Evolutionary conservation across 2,888 invertebrate genomes (phyloP).

Genomic region (Sisyra nigra): DNA sequence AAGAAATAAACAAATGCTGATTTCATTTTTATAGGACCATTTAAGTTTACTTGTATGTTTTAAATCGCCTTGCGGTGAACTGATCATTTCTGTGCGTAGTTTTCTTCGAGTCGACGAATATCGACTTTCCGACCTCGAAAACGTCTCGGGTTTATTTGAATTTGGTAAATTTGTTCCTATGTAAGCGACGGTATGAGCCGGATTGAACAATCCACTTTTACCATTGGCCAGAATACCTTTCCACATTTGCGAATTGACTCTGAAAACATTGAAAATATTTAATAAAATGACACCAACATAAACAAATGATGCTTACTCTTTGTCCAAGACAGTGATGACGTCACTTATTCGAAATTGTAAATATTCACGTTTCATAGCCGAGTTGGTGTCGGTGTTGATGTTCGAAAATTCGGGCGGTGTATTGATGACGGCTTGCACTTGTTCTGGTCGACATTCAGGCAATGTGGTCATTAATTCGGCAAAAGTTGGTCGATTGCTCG

Average conservation of each 20-base stretch:
- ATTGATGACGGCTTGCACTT: slow-evolving; percentile 63
- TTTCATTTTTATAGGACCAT: too few species aligned
- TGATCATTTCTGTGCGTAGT: slow-evolving; percentile 84
- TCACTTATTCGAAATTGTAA: slow-evolving; percentile 77
- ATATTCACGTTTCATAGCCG: slow-evolving; percentile 38
- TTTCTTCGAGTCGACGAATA: slow-evolving; percentile 38
- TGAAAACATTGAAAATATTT: too few species aligned
- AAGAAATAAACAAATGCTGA: too few species aligned
- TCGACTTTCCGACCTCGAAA: slow-evolving; percentile 38
- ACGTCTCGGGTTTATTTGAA: slow-evolving; percentile 32
- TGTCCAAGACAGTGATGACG: slow-evolving; percentile 82
- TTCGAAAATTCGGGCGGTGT: slow-evolving; percentile 3
- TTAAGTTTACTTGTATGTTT: slow-evolving; percentile 60
- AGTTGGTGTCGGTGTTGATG: slow-evolving; percentile 21
- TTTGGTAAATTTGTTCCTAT: slow-evolving; percentile 59
- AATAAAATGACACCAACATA: too few species aligned
- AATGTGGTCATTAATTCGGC: slow-evolving; percentile 62
- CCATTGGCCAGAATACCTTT: slow-evolving; percentile 80
- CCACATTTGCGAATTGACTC: slow-evolving; percentile 59
- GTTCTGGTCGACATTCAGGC: slow-evolving; percentile 79
- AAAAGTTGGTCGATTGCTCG: slow-evolving; percentile 76
- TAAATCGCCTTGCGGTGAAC: slow-evolving; percentile 90
- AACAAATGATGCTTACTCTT: slow-evolving; percentile 47
- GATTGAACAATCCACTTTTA: slow-evolving; percentile 86
- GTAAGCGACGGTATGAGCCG: slow-evolving; percentile 75